phyloP scores from a whole-genome alignment of 2,797 vertebrate genomes.

The Phoxinus dragarum region DNA sequence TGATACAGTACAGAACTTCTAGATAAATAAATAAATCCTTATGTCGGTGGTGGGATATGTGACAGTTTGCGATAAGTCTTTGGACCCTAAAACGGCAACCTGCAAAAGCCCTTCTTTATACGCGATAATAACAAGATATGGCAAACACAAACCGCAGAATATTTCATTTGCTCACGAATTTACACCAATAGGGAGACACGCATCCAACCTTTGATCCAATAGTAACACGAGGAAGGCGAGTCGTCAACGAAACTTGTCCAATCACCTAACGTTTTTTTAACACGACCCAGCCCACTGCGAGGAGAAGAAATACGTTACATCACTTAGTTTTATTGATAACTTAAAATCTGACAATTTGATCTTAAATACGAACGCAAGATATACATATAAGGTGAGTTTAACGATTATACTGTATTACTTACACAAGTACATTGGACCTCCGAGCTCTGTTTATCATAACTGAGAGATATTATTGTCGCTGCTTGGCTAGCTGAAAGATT shows the following conservation, averaged over 20 bases:
- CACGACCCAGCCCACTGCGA: constrained; percentile 11
- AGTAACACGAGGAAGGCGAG: neutral
- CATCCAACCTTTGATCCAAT: neutral
- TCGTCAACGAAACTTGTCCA: neutral
- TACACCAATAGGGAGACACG: constrained; percentile 25
- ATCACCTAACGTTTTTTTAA: neutral
- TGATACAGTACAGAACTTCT: neutral
- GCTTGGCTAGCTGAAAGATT: constrained; percentile 20
- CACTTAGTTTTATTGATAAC: neutral
- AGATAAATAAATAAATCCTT: neutral
- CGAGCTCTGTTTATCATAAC: neutral
- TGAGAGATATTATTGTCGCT: neutral
- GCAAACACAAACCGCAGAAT: neutral
- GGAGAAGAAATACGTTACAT: neutral
- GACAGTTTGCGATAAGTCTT: neutral
- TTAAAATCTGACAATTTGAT: neutral
- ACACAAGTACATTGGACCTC: neutral
- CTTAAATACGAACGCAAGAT: neutral
- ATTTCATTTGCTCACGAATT: neutral
- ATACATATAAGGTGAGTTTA: neutral
- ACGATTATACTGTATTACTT: neutral
- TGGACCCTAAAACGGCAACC: neutral
- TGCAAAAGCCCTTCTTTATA: neutral
- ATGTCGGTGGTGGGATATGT: neutral
- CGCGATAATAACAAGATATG: neutral